Evolutionary conservation across 2,888 invertebrate species (phyloP).

Genomic region (Idaea aversata): DNA sequence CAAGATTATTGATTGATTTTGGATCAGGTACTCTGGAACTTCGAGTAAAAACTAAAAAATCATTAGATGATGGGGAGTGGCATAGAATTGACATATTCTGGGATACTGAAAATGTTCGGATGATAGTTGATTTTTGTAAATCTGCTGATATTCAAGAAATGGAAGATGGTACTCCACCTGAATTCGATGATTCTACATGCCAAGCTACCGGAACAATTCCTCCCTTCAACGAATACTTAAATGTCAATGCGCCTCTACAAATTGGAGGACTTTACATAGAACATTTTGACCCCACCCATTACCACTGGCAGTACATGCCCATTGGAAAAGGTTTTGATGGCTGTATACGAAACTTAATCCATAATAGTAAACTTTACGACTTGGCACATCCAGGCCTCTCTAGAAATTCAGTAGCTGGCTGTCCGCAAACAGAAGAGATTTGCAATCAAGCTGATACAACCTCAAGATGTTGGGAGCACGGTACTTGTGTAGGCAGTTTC

Average conservation of each 20-base stretch:
- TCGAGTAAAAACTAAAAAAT: conserved; percentile 90
- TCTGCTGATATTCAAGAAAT: conserved; percentile 93
- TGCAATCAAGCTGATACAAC: conserved; percentile 94
- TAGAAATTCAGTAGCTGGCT: conserved; percentile 92
- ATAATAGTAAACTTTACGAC: conserved; percentile 97
- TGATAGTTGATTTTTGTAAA: conserved; percentile 96
- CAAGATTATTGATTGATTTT: conserved; percentile 94
- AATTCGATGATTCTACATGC: conserved; percentile 93
- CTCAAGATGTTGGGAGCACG: conserved; percentile 94
- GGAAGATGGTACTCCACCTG: conserved; percentile 93
- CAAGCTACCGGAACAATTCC: conserved; percentile 94
- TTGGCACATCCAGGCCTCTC: conserved; percentile 95
- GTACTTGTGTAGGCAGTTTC: conserved; percentile 95
- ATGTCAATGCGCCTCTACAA: conserved; percentile 97
- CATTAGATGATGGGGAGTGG: conserved; percentile 98
- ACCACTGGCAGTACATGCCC: conserved; percentile 95
- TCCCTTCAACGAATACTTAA: conserved; percentile 96
- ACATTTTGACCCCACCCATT: conserved; percentile 92
- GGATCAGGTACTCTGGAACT: conserved; percentile 95
- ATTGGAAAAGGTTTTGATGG: conserved; percentile 96
- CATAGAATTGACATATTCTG: conserved; percentile 97
- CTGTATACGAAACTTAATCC: conserved; percentile 96
- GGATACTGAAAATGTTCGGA: conserved; percentile 94
- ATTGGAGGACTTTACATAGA: conserved; percentile 95
- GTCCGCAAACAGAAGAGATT: conserved; percentile 95